Evolutionary conservation across 1,140 invertebrate species (phyloP).

Genomic region (Varroa destructor): DNA sequence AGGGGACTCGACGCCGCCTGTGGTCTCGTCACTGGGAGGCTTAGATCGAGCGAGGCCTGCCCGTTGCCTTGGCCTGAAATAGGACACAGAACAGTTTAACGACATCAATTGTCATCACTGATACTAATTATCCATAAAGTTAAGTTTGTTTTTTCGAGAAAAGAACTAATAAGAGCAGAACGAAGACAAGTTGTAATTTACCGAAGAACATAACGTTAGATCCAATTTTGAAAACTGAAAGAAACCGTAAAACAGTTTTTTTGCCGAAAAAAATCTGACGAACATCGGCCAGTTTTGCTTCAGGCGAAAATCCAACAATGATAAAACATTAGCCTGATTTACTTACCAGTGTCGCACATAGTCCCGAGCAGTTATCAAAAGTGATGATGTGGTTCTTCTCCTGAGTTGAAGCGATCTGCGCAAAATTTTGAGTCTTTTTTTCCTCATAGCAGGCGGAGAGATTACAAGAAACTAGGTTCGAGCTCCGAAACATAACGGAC

Average conservation of each 20-base stretch:
- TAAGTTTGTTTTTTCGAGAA: too few relatives aligned
- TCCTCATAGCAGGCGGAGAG: slow-evolving; percentile 23
- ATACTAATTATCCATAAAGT: too few relatives aligned
- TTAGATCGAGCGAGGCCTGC: slow-evolving; percentile 27
- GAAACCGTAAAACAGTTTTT: too few relatives aligned
- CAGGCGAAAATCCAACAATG: too few relatives aligned
- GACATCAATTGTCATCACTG: too few relatives aligned
- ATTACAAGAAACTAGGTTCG: background rate
- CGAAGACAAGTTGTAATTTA: too few relatives aligned
- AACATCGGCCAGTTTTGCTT: too few relatives aligned
- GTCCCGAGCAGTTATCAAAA: slow-evolving; percentile 1
- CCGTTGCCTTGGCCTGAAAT: slow-evolving; percentile 21
- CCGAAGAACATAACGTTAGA: too few relatives aligned
- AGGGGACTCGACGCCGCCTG: slow-evolving; percentile 25
- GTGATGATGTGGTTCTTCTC: slow-evolving; percentile 25
- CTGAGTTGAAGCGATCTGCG: slow-evolving; percentile 22
- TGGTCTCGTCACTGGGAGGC: slow-evolving; percentile 21
- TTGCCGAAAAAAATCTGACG: too few relatives aligned
- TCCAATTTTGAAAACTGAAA: too few relatives aligned
- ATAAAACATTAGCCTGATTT: background rate
- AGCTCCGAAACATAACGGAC: slow-evolving; percentile 27
- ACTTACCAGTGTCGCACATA: slow-evolving; percentile 28
- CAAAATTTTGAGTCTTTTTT: slow-evolving; percentile 21
- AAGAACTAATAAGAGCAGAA: too few relatives aligned
- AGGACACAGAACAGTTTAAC: background rate